Conservation (phyloP, 2,113 vertebrate genomes). For the Riparia riparia region DNA sequence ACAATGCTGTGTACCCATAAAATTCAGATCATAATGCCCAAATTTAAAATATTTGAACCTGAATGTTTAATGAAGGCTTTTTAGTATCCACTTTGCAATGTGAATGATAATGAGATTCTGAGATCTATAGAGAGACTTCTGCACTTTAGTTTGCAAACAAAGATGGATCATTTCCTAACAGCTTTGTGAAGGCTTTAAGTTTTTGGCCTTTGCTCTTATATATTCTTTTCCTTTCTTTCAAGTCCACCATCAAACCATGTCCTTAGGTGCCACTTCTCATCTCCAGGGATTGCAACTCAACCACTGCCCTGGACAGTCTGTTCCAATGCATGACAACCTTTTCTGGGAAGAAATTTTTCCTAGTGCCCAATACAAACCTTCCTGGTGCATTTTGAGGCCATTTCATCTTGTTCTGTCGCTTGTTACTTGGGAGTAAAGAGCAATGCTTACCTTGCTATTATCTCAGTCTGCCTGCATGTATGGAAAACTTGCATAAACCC, state of each 20-base stretch:
- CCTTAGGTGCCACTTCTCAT: neutral
- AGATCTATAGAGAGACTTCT: neutral
- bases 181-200: neutral
- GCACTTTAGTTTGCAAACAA: neutral
- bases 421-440: neutral
- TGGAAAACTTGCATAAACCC: neutral
- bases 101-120: neutral
- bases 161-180: neutral
- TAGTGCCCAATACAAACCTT: neutral
- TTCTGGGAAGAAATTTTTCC: neutral
- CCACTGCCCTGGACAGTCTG: neutral
- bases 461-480: neutral
- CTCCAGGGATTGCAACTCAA: neutral
- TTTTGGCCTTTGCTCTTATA: neutral
- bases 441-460: neutral
- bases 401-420: neutral
- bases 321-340: neutral
- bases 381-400: neutral
- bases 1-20: neutral
- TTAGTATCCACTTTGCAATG: neutral
- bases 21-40: neutral
- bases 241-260: neutral
- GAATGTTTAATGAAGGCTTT: neutral
- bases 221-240: neutral
- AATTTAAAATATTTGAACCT: neutral